Percentiles rank a stretch among this genome's conserved stretches.
phyloP scores from a whole-genome alignment of 2,888 invertebrate genomes.

The Macrophya alboannulata region DNA sequence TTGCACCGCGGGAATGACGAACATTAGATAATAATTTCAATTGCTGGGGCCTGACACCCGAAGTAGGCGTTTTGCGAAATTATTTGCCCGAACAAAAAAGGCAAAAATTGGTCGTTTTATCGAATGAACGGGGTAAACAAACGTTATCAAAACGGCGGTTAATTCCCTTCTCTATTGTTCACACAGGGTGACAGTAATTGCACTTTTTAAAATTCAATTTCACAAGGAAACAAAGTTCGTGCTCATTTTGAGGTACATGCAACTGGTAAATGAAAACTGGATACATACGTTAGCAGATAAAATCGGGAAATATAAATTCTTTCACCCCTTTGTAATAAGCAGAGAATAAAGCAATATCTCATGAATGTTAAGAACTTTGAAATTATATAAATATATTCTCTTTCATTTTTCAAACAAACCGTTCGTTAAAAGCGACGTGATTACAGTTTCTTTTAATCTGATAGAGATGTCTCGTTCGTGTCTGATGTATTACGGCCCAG shows the following conservation, averaged over 20 bases:
- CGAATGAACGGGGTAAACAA: neutral
- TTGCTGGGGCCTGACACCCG: neutral
- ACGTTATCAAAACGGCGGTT: neutral
- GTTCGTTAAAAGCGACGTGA: neutral
- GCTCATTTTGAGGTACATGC: neutral
- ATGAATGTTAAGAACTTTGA: too few relatives aligned
- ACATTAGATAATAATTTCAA: neutral
- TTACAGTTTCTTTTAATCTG: neutral
- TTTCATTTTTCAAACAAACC: neutral
- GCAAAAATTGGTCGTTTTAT: neutral
- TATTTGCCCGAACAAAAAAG: neutral
- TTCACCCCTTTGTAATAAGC: neutral
- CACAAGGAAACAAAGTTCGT: neutral
- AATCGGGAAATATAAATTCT: neutral
- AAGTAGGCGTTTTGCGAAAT: neutral
- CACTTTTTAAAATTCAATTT: constrained; percentile 16
- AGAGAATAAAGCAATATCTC: neutral
- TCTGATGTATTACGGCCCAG: neutral
- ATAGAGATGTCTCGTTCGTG: neutral
- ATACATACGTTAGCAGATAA: constrained; percentile 1
- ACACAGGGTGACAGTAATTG: neutral
- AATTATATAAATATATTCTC: too few relatives aligned
- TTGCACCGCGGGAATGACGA: neutral
- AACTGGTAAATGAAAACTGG: neutral
- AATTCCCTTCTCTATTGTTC: constrained; percentile 1